These are phyloP conservation scores for Cephalotes varians DNA, from an alignment of 2,888 invertebrate genomes.

Conservation along the genomic window DNA sequence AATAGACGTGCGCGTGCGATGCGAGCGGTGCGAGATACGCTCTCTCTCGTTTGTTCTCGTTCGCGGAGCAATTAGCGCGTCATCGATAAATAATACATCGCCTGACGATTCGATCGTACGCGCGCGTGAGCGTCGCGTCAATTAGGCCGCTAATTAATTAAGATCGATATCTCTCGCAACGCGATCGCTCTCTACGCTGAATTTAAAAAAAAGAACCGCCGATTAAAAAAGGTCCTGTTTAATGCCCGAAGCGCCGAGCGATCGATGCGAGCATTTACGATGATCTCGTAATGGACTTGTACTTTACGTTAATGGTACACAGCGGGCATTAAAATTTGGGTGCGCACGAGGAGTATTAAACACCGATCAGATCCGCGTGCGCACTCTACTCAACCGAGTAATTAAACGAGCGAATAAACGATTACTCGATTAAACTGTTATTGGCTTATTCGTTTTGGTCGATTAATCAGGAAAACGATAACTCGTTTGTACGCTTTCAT, in stretches of 20 bases:
- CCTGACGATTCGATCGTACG: conserved; percentile 64
- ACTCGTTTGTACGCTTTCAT: conserved; percentile 49
- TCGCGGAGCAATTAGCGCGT: conserved; percentile 67
- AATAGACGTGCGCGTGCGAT: conserved; percentile 22
- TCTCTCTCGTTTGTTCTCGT: conserved; percentile 17
- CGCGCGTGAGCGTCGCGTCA: conserved; percentile 51
- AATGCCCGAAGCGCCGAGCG: background rate
- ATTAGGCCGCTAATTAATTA: conserved; percentile 76
- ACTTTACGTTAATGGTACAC: conserved; percentile 34
- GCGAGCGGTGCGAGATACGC: conserved; percentile 14
- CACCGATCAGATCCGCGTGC: conserved; percentile 23
- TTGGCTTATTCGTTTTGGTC: conserved; percentile 54
- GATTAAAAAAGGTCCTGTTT: conserved; percentile 24
- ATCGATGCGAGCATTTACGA: conserved; percentile 20
- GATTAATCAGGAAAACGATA: conserved; percentile 50
- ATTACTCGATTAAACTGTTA: conserved; percentile 50
- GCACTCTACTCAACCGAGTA: conserved; percentile 40
- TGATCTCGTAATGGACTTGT: conserved; percentile 38
- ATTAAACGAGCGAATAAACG: conserved; percentile 51
- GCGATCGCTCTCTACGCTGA: background rate
- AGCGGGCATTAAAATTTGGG: conserved; percentile 38
- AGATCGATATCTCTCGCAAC: conserved; percentile 62
- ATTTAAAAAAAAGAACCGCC: background rate
- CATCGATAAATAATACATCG: conserved; percentile 70
- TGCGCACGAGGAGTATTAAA: conserved; percentile 30